Conservation (phyloP, 2,797 vertebrate genomes). For the Crypturellus tataupa region DNA sequence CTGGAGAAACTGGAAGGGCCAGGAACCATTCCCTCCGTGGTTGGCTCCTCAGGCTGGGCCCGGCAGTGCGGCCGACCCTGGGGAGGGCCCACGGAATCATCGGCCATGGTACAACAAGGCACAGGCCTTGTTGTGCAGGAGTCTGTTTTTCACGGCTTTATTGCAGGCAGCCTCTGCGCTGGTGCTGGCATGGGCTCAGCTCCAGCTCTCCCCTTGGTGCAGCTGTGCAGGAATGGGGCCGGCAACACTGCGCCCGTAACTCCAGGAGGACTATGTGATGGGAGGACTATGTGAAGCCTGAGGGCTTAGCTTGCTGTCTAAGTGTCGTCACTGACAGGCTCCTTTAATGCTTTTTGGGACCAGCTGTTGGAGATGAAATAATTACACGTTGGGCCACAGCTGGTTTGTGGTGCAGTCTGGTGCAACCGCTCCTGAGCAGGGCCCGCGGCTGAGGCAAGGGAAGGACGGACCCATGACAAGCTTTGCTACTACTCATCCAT, state of each 20-base stretch:
- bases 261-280: too few relatives aligned
- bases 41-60: too few relatives aligned
- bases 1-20: rapidly evolving
- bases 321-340: not conserved
- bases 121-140: too few relatives aligned
- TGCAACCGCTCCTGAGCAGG: not conserved
- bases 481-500: not conserved
- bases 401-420: not conserved
- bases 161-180: too few relatives aligned
- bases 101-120: too few relatives aligned
- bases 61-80: too few relatives aligned
- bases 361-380: not conserved
- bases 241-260: too few relatives aligned
- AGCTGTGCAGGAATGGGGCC: too few relatives aligned
- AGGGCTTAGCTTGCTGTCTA: not conserved
- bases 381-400: rapidly evolving
- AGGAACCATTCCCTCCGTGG: rapidly evolving
- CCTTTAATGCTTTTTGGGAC: not conserved
- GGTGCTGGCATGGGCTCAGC: too few relatives aligned
- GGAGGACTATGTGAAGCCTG: not conserved
- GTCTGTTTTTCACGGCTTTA: too few relatives aligned
- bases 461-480: not conserved
- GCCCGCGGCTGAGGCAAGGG: not conserved
- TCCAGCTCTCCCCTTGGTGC: too few relatives aligned
- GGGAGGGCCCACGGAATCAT: too few relatives aligned